A percentile compares a stretch with the other conserved stretches of the same genome.
Conservation (phyloP, 2,888 invertebrate species). For the Antheraea yamamai region DNA sequence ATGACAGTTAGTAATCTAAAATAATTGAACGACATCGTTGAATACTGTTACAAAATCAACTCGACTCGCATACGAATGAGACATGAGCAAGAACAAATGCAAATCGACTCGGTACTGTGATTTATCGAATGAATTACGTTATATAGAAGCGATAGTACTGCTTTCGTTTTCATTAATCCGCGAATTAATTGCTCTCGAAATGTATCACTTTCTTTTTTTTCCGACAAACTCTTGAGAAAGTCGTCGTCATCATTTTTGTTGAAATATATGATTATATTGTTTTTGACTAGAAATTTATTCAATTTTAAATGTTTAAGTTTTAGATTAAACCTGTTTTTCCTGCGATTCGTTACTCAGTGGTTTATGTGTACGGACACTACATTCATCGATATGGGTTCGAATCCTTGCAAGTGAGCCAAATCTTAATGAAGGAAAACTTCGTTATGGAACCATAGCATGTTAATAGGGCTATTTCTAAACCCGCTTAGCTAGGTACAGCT, state of each 20-base stretch:
- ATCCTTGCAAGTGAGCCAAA: no score
- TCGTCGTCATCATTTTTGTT: not conserved
- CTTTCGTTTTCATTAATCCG: conserved; percentile 26
- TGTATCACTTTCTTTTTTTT: conserved; percentile 27
- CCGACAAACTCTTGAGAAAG: conserved; percentile 17
- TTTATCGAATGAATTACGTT: conserved; percentile 28
- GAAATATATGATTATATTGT: not conserved
- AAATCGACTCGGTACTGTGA: conserved; percentile 32
- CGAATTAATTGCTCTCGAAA: conserved; percentile 24
- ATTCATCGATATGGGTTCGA: no score
- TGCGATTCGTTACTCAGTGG: not conserved
- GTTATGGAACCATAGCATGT: no score
- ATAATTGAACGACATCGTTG: conserved; percentile 52
- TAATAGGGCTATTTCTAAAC: no score
- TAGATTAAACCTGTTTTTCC: not conserved
- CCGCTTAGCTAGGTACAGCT: no score
- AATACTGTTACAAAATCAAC: conserved; percentile 17
- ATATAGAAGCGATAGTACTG: conserved; percentile 25
- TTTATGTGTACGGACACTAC: no score
- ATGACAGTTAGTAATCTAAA: conserved; percentile 49
- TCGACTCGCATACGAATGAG: conserved; percentile 25
- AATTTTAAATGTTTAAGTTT: not conserved
- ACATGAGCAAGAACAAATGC: conserved; percentile 24
- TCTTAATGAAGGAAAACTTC: no score
- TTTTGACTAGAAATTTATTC: not conserved